Base-by-base conservation (phyloP, 2,888 invertebrate species). In the Tachystola acroxantha region DNA sequence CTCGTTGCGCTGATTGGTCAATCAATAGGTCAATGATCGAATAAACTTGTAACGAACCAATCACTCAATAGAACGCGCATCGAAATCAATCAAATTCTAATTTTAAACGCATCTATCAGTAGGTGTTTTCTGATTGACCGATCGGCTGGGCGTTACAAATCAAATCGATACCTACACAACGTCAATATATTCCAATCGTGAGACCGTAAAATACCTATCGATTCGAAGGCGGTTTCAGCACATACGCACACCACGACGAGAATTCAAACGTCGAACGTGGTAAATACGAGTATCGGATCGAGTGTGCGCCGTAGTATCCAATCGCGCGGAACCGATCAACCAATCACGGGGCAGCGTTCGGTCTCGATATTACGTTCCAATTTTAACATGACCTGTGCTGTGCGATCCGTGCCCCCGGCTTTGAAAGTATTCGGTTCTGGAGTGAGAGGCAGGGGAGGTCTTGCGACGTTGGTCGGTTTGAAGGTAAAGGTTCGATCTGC, bases 301-400 rank as follows among this genome's bases (percentile, higher is more conserved):
- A 89, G 89, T 88, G 80, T 88, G 89, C 89, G 89, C 88, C 46
- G 51, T 70, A 58, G 61, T 64, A 57, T 61, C 86, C 87, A 85
- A 88, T 88, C 70, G 82, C 78, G 80, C 76, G 71, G 78, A 88
- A 86, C 89, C 90, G 88, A 90, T 90, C 88, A 80, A 55, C 86
- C 85, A 85, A 86, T 86, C 63, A 59, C 57, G 48, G 50, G 48
- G 51, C 70, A 45, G 50, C 64, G 50, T 74, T 55, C 67, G 49
- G 62, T 70, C 76, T 84, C 78, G 71, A 81, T 81, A 79, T 43
- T 42, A 39, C 38, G 36, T 48, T 38, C 20, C 77, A 59, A 61
- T 43, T 50, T 41, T 42, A 34, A 20, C 28, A n/a, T 43, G 72
- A 59, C 35, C 71, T 41, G 42, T 43, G 37, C 43, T 42, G 14